Evolutionary conservation across 2,797 vertebrate species (phyloP), one percentile per base, ranked within the genome.

Genomic region (Onychomys torridus): DNA sequence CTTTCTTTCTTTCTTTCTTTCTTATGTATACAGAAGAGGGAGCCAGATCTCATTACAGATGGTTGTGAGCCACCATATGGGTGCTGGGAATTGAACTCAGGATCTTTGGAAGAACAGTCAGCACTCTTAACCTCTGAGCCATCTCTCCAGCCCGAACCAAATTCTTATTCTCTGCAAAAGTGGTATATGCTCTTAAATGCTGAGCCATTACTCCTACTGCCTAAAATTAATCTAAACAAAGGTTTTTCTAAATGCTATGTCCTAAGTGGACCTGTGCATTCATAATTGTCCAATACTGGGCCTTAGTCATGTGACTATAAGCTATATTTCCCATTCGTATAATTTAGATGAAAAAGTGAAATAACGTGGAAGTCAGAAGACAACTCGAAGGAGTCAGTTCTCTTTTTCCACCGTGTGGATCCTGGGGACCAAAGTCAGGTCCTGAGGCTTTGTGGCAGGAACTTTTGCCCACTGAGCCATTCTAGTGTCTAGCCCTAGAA

Each of bases 321-420:
- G 5, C 37, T 9, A 84, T 84, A 49, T 96, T 92, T 65, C 17
- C 52, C 29, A 75, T 63, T 77, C 3, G 16, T 83, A 0, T 89
- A 46, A 94, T 10, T 83, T 83, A 77, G 46, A 91, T 17, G 14
- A 69, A 87, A 78, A 92, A 91, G 71, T 57, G 40, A 78, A 97
- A 25, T 69, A 63, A 12, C 61, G n/a, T 87, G 91, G 71, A 88
- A 84, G 16, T 4, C 13, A 89, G 83, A 73, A 67, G 85, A 57
- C 78, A 2, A 3, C n/a, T 86, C 34, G 3, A 52, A 10, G 46
- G 76, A 52, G 32, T 52, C 3, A 19, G 32, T 34, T 78, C 46
- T 52, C 27, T 17, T 29, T 32, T 55, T 34, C 49, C 14, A 21
- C 8, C 16, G 55, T 11, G 27, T 78, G 16, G 2, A 78, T 78